Percentiles rank a stretch among this genome's conserved stretches.
These are phyloP conservation scores for Drosophila insularis DNA, from an alignment of 1,140 invertebrate species.

Conservation along the genomic window DNA sequence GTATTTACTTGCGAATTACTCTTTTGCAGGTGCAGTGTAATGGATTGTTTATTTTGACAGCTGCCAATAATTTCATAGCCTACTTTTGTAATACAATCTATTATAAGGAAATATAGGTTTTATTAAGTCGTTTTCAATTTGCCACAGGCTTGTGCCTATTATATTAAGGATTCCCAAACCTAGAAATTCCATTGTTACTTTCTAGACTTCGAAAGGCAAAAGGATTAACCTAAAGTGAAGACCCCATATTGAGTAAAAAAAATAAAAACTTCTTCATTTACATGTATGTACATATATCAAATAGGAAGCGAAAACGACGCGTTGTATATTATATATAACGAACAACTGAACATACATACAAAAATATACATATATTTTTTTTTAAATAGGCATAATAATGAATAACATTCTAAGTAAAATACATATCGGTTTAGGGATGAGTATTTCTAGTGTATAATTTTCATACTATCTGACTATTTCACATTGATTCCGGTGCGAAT, in stretches of 20 bases:
- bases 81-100: too few species aligned
- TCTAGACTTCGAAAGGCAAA: too few species aligned
- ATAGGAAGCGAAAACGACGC: not conserved
- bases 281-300: not conserved
- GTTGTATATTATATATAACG: slow-evolving; percentile 5
- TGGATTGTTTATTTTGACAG: too few species aligned
- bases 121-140: too few species aligned
- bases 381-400: slow-evolving; percentile 48
- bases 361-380: slow-evolving; percentile 31
- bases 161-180: too few species aligned
- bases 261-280: not conserved
- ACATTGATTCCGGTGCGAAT: slow-evolving; percentile 63
- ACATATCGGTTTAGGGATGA: slow-evolving; percentile 50
- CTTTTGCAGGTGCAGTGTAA: too few species aligned
- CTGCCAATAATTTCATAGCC: too few species aligned
- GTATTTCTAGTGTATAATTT: slow-evolving; percentile 40
- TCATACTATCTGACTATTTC: slow-evolving; percentile 50
- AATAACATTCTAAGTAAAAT: slow-evolving; percentile 60
- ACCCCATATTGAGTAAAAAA: not conserved
- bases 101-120: too few species aligned
- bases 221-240: too few species aligned
- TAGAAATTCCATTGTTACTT: too few species aligned
- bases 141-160: too few species aligned
- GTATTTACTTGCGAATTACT: too few species aligned
- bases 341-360: slow-evolving; percentile 17